These are phyloP conservation scores for Crossaster papposus DNA, from an alignment of 53 echinoderm and acorn worm genomes.

Conservation along the genomic window DNA sequence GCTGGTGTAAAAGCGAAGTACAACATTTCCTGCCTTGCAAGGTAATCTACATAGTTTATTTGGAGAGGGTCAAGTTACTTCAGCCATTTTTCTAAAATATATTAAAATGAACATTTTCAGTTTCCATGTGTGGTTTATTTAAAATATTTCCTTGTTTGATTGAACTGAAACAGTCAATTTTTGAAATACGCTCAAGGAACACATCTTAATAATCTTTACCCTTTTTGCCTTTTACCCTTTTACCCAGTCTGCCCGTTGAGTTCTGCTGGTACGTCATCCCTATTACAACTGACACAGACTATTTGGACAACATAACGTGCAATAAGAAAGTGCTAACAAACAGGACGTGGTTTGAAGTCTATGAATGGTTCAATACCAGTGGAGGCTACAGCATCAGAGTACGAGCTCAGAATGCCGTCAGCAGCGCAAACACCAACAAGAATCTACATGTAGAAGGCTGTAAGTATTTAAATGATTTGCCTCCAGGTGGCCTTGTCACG, in stretches of 20 bases:
- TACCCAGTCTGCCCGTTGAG: slow-evolving; percentile 47
- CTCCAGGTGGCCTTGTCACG: no score
- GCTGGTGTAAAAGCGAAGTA: slow-evolving; percentile 51
- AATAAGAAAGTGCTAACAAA: slow-evolving; percentile 7
- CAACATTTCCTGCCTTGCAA: slow-evolving; percentile 69
- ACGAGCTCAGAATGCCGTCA: slow-evolving; percentile 34
- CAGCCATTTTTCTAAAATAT: neutral
- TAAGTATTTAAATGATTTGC: slow-evolving; percentile 7
- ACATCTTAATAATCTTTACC: neutral
- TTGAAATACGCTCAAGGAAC: neutral
- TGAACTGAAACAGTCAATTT: no score
- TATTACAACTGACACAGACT: neutral
- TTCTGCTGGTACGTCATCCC: slow-evolving; percentile 64
- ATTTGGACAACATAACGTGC: neutral
- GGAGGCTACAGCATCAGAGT: slow-evolving; percentile 38
- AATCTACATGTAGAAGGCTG: slow-evolving; percentile 9
- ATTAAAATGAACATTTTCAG: no score
- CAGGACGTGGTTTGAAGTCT: slow-evolving; percentile 17
- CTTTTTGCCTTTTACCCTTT: neutral
- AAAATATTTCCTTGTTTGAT: no score
- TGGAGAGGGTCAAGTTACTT: neutral
- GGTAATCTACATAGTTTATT: slow-evolving; percentile 44
- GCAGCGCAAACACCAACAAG: slow-evolving; percentile 16
- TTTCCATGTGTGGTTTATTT: no score
- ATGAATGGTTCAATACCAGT: slow-evolving; percentile 7